Base-by-base conservation (phyloP, 2,113 vertebrate genomes). In the Aegithalos caudatus region DNA sequence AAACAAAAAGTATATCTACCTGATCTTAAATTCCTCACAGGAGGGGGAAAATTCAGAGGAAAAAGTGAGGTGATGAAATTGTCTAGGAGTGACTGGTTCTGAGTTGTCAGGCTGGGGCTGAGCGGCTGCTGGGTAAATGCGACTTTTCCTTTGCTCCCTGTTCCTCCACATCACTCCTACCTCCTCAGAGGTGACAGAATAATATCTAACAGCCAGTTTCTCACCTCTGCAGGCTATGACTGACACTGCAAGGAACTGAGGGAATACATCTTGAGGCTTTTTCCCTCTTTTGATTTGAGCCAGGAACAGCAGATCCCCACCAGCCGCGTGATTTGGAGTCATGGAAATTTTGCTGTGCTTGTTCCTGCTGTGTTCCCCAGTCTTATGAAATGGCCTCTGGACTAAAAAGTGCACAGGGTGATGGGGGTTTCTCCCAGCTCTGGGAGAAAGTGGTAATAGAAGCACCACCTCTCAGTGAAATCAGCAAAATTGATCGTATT, bases 161-260 rank as follows among this genome's bases (percentile, higher is more conserved):
- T 76, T 77, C 50, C n/a, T 62, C 65, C 70, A 53, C 37, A 76
- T 67, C 40, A 31, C 72, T 87, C 66, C 81, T 66, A 72, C 54
- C 58, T 96, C 71, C 88, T 82, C 61, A 62, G 70, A 94, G 48
- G 78, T 92, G 87, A 60, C 84, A 96, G 38, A 54, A 67, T 48
- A 57, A 91, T 90, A 86, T 81, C 81, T 77, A 94, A 56, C 78
- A 81, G 57, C 13, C 51, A 40, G 54, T 92, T 95, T 94, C 76
- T 81, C 94, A 94, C 65, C 61, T 88, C 86, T 93, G 89, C 95
- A 87, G 54, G 79, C 76, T 88, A 48, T 69, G 88, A 91, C 80
- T 97, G 89, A 66, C 67, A 83, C 74, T 60, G 33, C 23, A 61
- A 35, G 35, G n/a, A 96, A 47, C 91, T 42, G 62, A 94, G 65